These are phyloP conservation scores for Oenanthe oenanthe DNA, from an alignment of 2,113 vertebrate genomes.

Conservation along the genomic window DNA sequence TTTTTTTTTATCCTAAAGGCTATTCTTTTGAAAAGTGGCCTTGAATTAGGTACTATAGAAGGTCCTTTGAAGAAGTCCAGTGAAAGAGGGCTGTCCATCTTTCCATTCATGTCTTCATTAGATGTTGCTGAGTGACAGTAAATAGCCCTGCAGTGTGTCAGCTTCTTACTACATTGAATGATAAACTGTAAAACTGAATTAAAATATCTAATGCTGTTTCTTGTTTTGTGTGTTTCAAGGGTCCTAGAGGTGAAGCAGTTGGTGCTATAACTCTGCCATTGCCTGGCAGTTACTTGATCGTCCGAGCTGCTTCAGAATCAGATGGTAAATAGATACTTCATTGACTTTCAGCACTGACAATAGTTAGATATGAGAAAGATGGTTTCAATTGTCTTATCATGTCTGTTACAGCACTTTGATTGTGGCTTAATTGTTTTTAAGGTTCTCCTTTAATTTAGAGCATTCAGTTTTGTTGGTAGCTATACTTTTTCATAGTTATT, in stretches of 20 bases:
- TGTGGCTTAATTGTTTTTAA: not conserved
- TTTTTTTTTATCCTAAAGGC: not conserved
- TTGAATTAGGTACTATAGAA: not conserved
- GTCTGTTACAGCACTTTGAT: not conserved
- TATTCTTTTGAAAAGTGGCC: not conserved
- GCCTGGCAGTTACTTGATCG: conserved; percentile 98
- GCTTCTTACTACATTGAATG: not conserved
- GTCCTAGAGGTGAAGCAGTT: conserved; percentile 97
- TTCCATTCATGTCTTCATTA: conserved; percentile 47
- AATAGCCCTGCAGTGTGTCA: conserved; percentile 42
- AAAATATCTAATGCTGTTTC: not conserved
- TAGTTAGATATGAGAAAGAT: not conserved
- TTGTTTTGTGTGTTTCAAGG: conserved; percentile 77
- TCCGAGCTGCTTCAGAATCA: conserved; percentile 95
- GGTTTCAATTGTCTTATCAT: not conserved
- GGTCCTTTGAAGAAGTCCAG: not conserved
- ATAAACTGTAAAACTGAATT: not conserved
- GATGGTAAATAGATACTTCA: conserved; percentile 83
- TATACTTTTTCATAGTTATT: not conserved
- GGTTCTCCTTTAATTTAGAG: not conserved
- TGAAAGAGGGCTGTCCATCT: conserved; percentile 55
- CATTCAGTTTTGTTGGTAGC: not conserved
- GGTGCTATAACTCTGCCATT: conserved; percentile 98
- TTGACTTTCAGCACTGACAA: not conserved
- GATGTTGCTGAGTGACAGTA: conserved; percentile 53